Base-by-base conservation (phyloP, 2,113 vertebrate genomes). In the Saguinus imperator region DNA sequence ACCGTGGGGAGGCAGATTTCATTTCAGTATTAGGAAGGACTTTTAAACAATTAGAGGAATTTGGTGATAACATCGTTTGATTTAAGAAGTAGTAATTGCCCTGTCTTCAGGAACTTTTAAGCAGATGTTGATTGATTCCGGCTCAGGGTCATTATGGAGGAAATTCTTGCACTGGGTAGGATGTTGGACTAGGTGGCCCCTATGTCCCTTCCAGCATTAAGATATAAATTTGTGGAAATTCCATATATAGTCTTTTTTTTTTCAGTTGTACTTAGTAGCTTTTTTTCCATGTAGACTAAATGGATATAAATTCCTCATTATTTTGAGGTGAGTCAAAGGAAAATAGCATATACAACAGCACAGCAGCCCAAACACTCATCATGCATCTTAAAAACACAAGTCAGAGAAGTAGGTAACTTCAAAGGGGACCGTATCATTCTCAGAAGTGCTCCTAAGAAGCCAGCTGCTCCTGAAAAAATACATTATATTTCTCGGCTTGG, bases 381-480 rank as follows among this genome's bases (percentile, higher is more conserved):
- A 82, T 0, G 81, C 40, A 48, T 82, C 87, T 75, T 86, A 92
- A 92, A 58, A 90, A 84, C 12, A 55, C 16, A 75, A 89, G 87
- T 95, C 55, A 64, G 88, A 81, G 43, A 88, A 86, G 37, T 40
- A 93, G 81, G 64, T 0, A 7, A 14, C 85, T 95, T 90, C 50
- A 75, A 86, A 97, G 87, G 32, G 55, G 27, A 64, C 48, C 84
- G 68, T 45, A 35, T 0, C 16, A 5, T 21, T 64, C 96, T 89
- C 58, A 88, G 84, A 85, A 85, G 32, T 7, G 58, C 37, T 32
- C 4, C 96, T 87, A 96, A 96, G 92, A 95, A 96, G 64, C 82
- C 96, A 94, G 87, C 93, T 97, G 94, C 93, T 97, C 50, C 93
- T 97, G 94, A 93, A 98, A 97, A 97, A 96, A 94, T 35, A 84